These are phyloP conservation scores for Malaclemys terrapin DNA, from an alignment of 2,113 vertebrate genomes.

Conservation along the genomic window DNA sequence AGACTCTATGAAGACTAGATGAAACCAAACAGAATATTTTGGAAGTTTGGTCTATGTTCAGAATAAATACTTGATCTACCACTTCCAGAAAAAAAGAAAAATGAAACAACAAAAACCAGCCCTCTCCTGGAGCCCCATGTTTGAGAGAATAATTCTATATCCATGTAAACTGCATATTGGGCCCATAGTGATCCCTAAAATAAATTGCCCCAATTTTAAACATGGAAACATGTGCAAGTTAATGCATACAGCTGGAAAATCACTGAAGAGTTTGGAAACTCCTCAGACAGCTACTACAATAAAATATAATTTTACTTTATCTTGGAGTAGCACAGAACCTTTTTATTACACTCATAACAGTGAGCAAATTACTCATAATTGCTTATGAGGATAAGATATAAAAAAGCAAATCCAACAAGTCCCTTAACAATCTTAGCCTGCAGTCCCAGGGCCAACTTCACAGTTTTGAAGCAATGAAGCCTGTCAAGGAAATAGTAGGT, in stretches of 20 bases:
- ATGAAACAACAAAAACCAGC: not conserved
- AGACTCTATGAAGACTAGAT: not conserved
- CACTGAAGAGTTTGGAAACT: not conserved
- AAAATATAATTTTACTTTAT: not conserved
- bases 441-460: not conserved
- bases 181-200: not conserved
- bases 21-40: not conserved
- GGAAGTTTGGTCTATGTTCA: slow-evolving; percentile 37
- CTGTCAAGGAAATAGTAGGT: not conserved
- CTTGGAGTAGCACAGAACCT: not conserved
- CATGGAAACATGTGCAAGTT: not conserved
- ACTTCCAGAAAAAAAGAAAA: not conserved
- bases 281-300: not conserved
- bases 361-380: not conserved
- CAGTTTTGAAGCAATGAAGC: not conserved
- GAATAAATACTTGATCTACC: slow-evolving; percentile 12
- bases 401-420: not conserved
- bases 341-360: not conserved
- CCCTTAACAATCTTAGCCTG: not conserved
- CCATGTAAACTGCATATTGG: not conserved
- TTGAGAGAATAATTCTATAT: slow-evolving; percentile 19
- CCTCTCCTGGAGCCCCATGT: not conserved
- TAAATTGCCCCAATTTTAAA: slow-evolving; percentile 29
- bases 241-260: not conserved
- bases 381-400: not conserved